Base-by-base conservation (phyloP, 2,888 invertebrate genomes). In the Synanthedon andrenaeformis region DNA sequence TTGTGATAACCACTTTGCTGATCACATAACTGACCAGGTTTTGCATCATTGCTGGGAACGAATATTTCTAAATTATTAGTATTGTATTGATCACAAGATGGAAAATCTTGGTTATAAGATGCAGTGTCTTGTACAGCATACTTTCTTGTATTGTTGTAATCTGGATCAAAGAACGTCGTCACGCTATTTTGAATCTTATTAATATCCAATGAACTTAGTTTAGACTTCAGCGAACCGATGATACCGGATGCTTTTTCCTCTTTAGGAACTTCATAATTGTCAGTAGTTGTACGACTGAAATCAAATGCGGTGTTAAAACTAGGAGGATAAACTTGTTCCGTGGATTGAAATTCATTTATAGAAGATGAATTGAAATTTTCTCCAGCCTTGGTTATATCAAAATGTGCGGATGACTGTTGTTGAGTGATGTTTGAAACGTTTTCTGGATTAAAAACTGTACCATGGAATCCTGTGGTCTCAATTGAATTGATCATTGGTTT, bases 81-180 rank as follows among this genome's bases (percentile, higher is more conserved):
- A 23, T 60, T 57, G 54, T 23, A 52, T 55, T 65, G 56, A 52
- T 59, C 59, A 14, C 57, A 61, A 55, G 62, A 12, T 28, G 52
- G 53, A 52, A 62, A 58, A 42, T 55, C 52, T 49, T 59, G 58
- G 5, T 52, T 54, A 61, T 65, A 64, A 56, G 66, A 54, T 3
- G 51, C 52, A 64, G 55, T 64, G 54, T 67, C 65, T 42, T 65
- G 63, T 14, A 52, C 41, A 5, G 61, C 58, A 10, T 72, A 70
- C 6, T 64, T 62, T 63, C 72, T 74, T 12, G 58, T 57, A n/a
- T 71, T 69, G 63, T 82, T 84, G 55, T 78, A 86, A 53, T 70
- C 72, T 0, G 88, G 87, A 66, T 88, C 88, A 51, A 88, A 88
- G 61, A 88, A 88, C 0, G 82, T 85, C 0, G 87, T 85, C 3